These are phyloP conservation scores for Sylvilagus floridanus DNA, from an alignment of 2,797 vertebrate genomes.

Conservation along the genomic window DNA sequence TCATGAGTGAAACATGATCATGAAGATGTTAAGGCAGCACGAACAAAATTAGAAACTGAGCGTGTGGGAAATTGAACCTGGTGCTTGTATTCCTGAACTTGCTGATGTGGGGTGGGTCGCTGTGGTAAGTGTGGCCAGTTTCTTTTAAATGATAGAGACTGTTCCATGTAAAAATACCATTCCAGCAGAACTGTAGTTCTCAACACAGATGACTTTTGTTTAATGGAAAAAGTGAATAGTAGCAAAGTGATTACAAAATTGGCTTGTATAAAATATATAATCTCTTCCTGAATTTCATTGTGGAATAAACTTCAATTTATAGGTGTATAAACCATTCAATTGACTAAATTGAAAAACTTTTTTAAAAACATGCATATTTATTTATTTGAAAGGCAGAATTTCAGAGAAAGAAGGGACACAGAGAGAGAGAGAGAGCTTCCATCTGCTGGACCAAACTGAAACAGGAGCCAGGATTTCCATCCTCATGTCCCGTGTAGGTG, in stretches of 20 bases:
- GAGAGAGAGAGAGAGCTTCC: too few species aligned
- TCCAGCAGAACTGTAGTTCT: not conserved
- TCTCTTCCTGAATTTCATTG: constrained; percentile 19
- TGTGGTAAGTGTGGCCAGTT: not conserved
- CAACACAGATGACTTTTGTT: not conserved
- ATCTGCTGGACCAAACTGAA: too few species aligned
- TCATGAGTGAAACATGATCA: constrained; percentile 12
- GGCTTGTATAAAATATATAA: not conserved
- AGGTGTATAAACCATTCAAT: not conserved
- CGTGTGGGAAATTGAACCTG: not conserved
- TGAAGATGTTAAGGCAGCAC: not conserved
- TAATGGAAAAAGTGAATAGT: not conserved
- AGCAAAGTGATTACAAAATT: not conserved
- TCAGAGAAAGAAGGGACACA: too few species aligned
- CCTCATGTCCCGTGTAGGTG: too few species aligned
- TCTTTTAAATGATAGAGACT: not conserved
- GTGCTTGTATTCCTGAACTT: not conserved
- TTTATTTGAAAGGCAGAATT: too few species aligned
- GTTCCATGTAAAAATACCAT: not conserved
- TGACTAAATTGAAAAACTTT: not conserved
- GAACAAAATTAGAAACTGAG: constrained; percentile 29
- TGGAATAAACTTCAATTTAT: not conserved
- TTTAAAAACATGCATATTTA: not conserved
- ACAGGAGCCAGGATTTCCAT: too few species aligned
- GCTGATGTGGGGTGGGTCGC: not conserved